phyloP scores from a whole-genome alignment of 2,888 invertebrate genomes.

The Deilephila porcellus region DNA sequence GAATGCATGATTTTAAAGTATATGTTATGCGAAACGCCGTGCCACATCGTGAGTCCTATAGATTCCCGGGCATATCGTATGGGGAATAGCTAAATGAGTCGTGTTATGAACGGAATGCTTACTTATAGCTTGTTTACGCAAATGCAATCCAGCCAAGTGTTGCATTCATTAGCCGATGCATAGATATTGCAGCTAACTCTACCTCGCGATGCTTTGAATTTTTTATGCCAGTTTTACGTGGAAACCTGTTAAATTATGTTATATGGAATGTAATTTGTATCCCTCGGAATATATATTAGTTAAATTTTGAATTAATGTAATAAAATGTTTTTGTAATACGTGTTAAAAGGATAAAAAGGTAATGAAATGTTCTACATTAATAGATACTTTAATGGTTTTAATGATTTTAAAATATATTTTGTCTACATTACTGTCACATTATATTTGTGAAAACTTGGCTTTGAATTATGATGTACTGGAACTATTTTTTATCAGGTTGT shows the following conservation, averaged over 20 bases:
- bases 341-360: neutral
- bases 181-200: slow-evolving; percentile 40
- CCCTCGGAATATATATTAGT: slow-evolving; percentile 6
- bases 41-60: slow-evolving; percentile 31
- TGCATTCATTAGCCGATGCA: slow-evolving; percentile 56
- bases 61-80: slow-evolving; percentile 33
- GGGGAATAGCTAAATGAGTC: slow-evolving; percentile 49
- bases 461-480: neutral
- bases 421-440: no score
- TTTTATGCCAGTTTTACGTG: slow-evolving; percentile 45
- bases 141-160: slow-evolving; percentile 54
- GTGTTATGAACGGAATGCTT: slow-evolving; percentile 60
- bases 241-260: slow-evolving; percentile 24
- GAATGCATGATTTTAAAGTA: slow-evolving; percentile 35
- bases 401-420: no score
- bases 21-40: slow-evolving; percentile 30
- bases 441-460: no score
- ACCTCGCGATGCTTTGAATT: slow-evolving; percentile 46
- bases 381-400: no score
- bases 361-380: neutral
- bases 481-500: neutral
- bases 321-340: neutral
- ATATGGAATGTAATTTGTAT: slow-evolving; percentile 1
- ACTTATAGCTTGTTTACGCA: slow-evolving; percentile 63
- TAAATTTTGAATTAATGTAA: slow-evolving; percentile 1